phyloP scores from a whole-genome alignment of 2,797 vertebrate genomes.

The Vultur gryphus region DNA sequence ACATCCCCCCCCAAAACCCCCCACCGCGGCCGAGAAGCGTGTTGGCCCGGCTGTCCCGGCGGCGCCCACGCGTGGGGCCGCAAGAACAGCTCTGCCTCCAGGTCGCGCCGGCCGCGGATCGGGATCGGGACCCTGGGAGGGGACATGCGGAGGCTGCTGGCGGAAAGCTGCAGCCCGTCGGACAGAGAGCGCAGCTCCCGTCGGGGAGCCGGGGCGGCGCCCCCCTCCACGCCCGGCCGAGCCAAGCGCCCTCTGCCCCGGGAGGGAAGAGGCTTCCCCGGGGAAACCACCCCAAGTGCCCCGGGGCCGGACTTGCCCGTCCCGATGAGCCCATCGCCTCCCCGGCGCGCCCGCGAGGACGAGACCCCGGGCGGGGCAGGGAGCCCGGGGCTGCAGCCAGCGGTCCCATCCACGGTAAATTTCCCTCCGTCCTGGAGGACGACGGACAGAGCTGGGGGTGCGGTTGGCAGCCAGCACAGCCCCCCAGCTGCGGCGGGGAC shows the following conservation, averaged over 20 bases:
- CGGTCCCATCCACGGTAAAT: not conserved
- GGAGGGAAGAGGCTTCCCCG: not conserved
- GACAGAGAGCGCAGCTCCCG: not conserved
- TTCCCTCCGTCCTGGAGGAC: not conserved
- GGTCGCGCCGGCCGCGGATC: no score
- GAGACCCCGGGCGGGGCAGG: not conserved
- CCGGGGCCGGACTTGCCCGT: not conserved
- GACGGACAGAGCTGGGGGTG: not conserved
- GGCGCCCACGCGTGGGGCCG: not conserved
- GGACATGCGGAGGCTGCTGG: not conserved
- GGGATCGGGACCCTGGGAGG: not conserved
- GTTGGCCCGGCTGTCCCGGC: not conserved
- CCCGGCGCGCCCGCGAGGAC: not conserved
- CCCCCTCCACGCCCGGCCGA: not conserved
- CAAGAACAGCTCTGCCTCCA: not conserved
- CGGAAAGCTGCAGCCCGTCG: not conserved
- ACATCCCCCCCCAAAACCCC: rapidly evolving
- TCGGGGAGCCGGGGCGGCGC: not conserved
- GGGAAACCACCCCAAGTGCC: not conserved
- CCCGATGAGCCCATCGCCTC: not conserved
- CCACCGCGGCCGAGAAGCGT: not conserved
- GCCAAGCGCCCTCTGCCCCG: not conserved
- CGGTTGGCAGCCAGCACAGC: not conserved
- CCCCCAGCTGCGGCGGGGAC: not conserved
- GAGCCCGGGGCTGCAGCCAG: not conserved